phyloP scores from a whole-genome alignment of 2,113 vertebrate genomes.

The Leiothrix lutea region DNA sequence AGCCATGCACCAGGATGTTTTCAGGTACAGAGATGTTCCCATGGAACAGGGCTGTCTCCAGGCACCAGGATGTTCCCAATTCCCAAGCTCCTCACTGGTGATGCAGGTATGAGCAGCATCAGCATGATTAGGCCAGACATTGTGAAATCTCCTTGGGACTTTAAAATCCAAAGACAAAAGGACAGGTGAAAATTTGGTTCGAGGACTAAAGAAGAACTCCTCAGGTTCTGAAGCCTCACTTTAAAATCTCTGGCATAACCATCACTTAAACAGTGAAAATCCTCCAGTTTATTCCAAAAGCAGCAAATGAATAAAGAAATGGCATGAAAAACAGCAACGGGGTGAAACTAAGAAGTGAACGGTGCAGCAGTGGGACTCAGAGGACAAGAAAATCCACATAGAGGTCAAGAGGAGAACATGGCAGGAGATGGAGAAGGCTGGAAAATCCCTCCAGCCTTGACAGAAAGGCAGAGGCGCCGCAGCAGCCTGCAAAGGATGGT shows the following conservation, averaged over 20 bases:
- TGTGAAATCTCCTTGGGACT: background rate
- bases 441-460: background rate
- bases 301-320: background rate
- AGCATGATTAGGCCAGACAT: background rate
- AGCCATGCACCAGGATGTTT: background rate
- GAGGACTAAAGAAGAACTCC: background rate
- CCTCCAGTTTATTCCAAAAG: background rate
- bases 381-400: background rate
- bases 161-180: background rate
- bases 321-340: fast-evolving
- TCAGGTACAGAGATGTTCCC: background rate
- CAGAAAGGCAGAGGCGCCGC: background rate
- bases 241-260: background rate
- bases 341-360: background rate
- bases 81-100: background rate
- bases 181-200: background rate
- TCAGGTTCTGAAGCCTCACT: background rate
- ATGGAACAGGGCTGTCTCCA: background rate
- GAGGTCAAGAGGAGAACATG: background rate
- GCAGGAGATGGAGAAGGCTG: background rate
- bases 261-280: background rate
- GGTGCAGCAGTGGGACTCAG: background rate
- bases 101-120: background rate
- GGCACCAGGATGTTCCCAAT: background rate
- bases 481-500: background rate